A percentile compares a stretch with the other conserved stretches of the same genome.
These are phyloP conservation scores for Pseudomugil tenellus DNA, from an alignment of 2,797 vertebrate species.

Conservation along the genomic window DNA sequence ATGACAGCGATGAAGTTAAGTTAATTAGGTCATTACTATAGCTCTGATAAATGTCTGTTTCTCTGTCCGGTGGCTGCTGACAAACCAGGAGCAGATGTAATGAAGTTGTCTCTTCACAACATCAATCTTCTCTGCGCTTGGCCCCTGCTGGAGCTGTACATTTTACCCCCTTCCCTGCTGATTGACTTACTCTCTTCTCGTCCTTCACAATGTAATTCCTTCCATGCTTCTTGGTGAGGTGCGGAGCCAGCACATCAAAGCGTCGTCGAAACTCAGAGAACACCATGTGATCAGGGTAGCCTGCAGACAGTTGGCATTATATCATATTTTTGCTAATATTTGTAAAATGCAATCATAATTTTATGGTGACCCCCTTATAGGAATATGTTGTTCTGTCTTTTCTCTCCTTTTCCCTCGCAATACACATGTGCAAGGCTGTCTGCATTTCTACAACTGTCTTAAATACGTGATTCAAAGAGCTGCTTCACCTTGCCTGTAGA, in stretches of 20 bases:
- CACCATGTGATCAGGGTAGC: slow-evolving; percentile 97
- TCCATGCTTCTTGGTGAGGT: slow-evolving; percentile 96
- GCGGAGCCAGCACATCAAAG: slow-evolving; percentile 94
- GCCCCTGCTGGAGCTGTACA: slow-evolving; percentile 48
- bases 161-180: slow-evolving; percentile 46
- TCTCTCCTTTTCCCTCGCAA: neutral
- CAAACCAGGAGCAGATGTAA: slow-evolving; percentile 73
- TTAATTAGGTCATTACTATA: slow-evolving; percentile 79
- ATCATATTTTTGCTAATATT: slow-evolving; percentile 16
- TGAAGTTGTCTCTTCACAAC: slow-evolving; percentile 72
- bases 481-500: slow-evolving; percentile 94
- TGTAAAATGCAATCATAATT: neutral
- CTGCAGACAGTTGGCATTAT: slow-evolving; percentile 69
- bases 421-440: neutral
- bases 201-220: slow-evolving; percentile 97
- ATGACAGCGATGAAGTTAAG: slow-evolving; percentile 66
- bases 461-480: slow-evolving; percentile 14
- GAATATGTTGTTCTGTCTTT: neutral
- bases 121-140: slow-evolving; percentile 72
- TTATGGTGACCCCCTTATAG: neutral
- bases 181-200: slow-evolving; percentile 90
- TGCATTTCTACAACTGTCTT: neutral
- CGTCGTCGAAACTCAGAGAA: slow-evolving; percentile 96
- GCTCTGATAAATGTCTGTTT: slow-evolving; percentile 76
- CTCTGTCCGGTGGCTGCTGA: slow-evolving; percentile 69